Evolutionary conservation across 2,113 vertebrate genomes (phyloP), one percentile per base, ranked within the genome.

Genomic region (Riparia riparia): DNA sequence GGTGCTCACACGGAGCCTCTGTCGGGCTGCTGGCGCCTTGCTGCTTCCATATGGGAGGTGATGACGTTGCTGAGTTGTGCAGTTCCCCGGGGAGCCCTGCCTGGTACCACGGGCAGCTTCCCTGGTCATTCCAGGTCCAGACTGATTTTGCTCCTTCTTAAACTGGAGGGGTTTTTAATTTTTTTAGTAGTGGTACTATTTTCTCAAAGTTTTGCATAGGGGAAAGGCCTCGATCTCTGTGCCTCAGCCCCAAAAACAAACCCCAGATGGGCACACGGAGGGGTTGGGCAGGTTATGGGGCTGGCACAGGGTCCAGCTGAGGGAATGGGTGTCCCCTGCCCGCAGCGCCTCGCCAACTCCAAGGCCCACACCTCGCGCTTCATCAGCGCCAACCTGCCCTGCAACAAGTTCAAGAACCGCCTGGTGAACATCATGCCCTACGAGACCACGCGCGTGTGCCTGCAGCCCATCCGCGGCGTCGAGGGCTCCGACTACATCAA

Each of bases 381-480:
- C 97, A 99, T 99, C 98, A 99, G 99, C 66, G 99, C 99, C 98
- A 99, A 99, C 96, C 98, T 99, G 80, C 99, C 99, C 20, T 99
- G 99, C 97, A 99, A 99, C 99, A 99, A 99, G 93, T 99, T 99
- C 97, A 99, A 99, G 98, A 99, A 99, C 93, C 99, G 99, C 89
- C 98, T 99, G 81, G 99, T 99, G 28, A 99, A 99, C 98, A 99
- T 99, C 98, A 99, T 99, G 99, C 99, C 99, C 7, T 99, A 99
- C 2, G 99, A 99, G 98, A 99, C 98, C 91, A 99, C 99, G 0
- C 98, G 99, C 3, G 99, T 99, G 91, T 99, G 99, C 93, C 98
- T 99, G 60, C 99, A 99, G 98, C 99, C 99, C 97, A 99, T 99
- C 98, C 98, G 99, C 9, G 99, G 99, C 7, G 98, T 99, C 77